Evolutionary conservation across 2,113 vertebrate genomes (phyloP).

Genomic region (Morone chrysops): DNA sequence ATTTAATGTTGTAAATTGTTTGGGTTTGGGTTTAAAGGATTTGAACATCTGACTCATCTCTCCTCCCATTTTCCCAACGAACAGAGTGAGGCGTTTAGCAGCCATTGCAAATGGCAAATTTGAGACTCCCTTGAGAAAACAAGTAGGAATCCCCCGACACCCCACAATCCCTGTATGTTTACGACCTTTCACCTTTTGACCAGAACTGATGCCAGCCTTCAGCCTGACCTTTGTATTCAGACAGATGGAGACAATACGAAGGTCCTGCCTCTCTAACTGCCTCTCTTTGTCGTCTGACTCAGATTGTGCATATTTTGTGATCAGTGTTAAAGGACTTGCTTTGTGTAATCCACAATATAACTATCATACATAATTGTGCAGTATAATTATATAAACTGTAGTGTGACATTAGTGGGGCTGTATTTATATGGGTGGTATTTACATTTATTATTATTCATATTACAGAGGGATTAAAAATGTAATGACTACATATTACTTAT

Average conservation of each 20-base stretch:
- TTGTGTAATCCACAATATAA: background rate
- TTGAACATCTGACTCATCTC: background rate
- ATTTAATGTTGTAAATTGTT: background rate
- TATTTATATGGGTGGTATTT: background rate
- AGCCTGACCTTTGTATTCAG: slow-evolving; percentile 62
- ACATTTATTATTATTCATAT: background rate
- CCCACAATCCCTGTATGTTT: slow-evolving; percentile 34
- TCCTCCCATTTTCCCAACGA: background rate
- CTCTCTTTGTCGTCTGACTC: slow-evolving; percentile 36
- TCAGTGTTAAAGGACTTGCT: slow-evolving; percentile 11
- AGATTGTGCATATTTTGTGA: slow-evolving; percentile 24
- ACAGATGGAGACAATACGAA: slow-evolving; percentile 49
- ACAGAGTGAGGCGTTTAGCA: slow-evolving; percentile 22
- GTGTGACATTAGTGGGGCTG: background rate
- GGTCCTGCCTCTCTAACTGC: slow-evolving; percentile 19
- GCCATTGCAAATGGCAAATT: slow-evolving; percentile 23
- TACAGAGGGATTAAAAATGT: background rate
- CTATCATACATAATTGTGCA: background rate
- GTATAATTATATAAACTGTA: slow-evolving; percentile 2
- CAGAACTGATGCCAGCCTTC: slow-evolving; percentile 62
- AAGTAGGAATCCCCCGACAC: slow-evolving; percentile 19
- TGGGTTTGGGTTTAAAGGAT: slow-evolving; percentile 9
- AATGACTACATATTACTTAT: background rate
- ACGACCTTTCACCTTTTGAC: slow-evolving; percentile 64
- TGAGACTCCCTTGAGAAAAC: slow-evolving; percentile 59